Evolutionary conservation across 2,797 vertebrate genomes (phyloP).

Genomic region (Buphagus erythrorhynchus): DNA sequence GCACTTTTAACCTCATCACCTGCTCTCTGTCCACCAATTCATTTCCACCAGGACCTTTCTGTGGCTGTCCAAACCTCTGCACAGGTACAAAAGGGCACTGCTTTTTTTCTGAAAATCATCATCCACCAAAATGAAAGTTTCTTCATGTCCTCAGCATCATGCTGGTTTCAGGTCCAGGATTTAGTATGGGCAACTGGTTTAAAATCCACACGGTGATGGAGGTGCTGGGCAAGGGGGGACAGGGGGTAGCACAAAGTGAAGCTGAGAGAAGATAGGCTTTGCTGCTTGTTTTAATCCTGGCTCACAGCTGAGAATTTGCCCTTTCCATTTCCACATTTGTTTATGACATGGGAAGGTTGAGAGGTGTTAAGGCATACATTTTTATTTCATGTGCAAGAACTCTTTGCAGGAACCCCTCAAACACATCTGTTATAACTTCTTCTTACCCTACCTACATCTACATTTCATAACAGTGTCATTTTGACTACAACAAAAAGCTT

Average conservation of each 20-base stretch:
- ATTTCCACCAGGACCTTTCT: neutral
- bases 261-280: neutral
- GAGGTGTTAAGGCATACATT: neutral
- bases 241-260: neutral
- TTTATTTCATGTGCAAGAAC: neutral
- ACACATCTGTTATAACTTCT: neutral
- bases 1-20: conserved; percentile 5
- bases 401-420: neutral
- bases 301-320: conserved; percentile 51
- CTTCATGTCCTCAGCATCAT: neutral
- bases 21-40: neutral
- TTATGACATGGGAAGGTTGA: neutral
- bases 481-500: conserved; percentile 40
- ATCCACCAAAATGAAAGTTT: neutral
- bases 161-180: neutral
- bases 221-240: neutral
- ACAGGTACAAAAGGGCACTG: accelerated
- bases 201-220: neutral
- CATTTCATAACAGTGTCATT: conserved; percentile 18
- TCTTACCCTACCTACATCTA: neutral
- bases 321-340: conserved; percentile 18
- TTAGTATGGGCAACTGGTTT: neutral
- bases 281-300: conserved; percentile 10
- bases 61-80: neutral
- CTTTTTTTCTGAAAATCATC: neutral